A percentile compares a stretch with the other conserved stretches of the same genome.
These are phyloP conservation scores for Eueides isabella DNA, from an alignment of 1,140 invertebrate genomes.

Conservation along the genomic window DNA sequence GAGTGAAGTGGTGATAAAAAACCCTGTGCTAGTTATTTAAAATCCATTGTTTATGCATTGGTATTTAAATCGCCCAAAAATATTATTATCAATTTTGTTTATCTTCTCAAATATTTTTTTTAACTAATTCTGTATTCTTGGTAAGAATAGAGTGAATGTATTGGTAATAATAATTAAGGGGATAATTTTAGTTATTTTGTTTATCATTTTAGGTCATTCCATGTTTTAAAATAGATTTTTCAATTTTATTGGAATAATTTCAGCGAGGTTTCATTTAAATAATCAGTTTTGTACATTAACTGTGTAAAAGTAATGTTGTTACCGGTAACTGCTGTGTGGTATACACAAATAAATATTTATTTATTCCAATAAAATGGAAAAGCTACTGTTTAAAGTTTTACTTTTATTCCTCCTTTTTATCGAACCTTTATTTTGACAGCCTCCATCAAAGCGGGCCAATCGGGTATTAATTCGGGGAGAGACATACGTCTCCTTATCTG, in stretches of 20 bases:
- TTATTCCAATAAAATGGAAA: slow-evolving; percentile 57
- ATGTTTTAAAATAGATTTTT: slow-evolving; percentile 63
- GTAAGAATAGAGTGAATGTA: not conserved
- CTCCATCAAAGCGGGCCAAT: slow-evolving; percentile 85
- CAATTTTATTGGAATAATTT: slow-evolving; percentile 53
- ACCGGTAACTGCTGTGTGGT: not conserved
- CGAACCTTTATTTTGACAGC: slow-evolving; percentile 85
- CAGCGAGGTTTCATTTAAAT: not conserved
- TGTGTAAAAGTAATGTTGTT: not conserved
- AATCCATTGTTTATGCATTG: slow-evolving; percentile 68
- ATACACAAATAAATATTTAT: not conserved
- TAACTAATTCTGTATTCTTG: not conserved
- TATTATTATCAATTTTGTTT: slow-evolving; percentile 45
- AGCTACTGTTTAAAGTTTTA: slow-evolving; percentile 53
- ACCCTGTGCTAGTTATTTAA: slow-evolving; percentile 71
- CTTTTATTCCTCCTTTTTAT: slow-evolving; percentile 73
- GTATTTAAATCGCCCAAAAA: slow-evolving; percentile 64
- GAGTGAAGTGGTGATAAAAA: slow-evolving; percentile 77
- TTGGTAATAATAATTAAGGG: slow-evolving; percentile 52
- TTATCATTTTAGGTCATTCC: slow-evolving; percentile 58
- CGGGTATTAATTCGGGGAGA: slow-evolving; percentile 84
- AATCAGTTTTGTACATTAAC: not conserved
- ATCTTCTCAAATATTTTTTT: slow-evolving; percentile 6
- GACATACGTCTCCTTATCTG: slow-evolving; percentile 85
- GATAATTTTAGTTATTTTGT: slow-evolving; percentile 69